Conservation (phyloP, 2,888 invertebrate species). For the Aplocera efformata region DNA sequence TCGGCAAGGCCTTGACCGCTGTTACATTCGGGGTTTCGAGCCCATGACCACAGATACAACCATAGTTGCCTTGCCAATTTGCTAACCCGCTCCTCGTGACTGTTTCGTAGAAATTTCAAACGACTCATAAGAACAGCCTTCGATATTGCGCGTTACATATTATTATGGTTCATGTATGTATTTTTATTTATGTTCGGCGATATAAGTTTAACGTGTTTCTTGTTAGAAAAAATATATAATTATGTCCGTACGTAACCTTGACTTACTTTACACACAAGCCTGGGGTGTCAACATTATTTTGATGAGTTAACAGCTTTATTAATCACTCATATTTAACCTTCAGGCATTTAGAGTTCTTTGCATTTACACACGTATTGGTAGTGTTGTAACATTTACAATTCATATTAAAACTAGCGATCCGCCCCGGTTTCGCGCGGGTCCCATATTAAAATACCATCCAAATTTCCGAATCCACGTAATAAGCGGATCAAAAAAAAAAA, state of each 20-base stretch:
- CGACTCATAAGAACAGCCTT: slow-evolving; percentile 40
- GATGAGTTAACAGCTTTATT: slow-evolving; percentile 16
- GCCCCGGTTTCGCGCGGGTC: too few species aligned
- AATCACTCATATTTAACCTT: slow-evolving; percentile 1
- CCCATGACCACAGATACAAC: slow-evolving; percentile 16
- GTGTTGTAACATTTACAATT: too few species aligned
- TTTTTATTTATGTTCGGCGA: too few species aligned
- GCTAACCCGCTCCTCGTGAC: slow-evolving; percentile 52
- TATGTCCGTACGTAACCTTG: slow-evolving; percentile 22
- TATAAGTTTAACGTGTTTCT: too few species aligned
- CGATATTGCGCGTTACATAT: slow-evolving; percentile 41
- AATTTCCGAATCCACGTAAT: too few species aligned
- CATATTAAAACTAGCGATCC: too few species aligned
- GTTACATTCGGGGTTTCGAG: slow-evolving; percentile 39
- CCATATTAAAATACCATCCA: too few species aligned
- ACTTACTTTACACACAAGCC: slow-evolving; percentile 20
- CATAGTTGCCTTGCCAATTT: slow-evolving; percentile 32
- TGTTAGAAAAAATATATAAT: too few species aligned
- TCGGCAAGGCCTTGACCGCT: slow-evolving; percentile 70
- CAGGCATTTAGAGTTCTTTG: too few species aligned
- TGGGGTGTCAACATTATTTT: slow-evolving; percentile 18
- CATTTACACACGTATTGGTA: background rate
- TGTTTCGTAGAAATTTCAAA: slow-evolving; percentile 46
- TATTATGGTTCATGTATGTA: too few species aligned
- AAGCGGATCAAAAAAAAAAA: too few species aligned